Percentiles rank a stretch among this genome's conserved stretches.
These are phyloP conservation scores for Pristiophorus japonicus DNA, from an alignment of 2,113 vertebrate species.

Conservation along the genomic window DNA sequence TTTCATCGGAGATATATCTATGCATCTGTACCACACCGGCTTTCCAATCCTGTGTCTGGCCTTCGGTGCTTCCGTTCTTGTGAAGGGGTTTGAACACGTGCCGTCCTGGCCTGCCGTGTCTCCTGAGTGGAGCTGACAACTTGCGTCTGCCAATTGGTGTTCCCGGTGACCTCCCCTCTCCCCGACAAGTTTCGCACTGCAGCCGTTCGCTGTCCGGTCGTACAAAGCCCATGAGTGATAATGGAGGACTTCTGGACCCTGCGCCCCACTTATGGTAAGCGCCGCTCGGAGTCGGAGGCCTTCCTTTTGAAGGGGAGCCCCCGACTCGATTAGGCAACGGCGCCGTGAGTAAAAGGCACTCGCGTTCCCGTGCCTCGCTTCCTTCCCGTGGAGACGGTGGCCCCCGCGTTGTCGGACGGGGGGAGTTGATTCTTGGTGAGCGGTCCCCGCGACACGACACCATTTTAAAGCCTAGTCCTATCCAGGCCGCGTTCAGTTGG, in stretches of 20 bases:
- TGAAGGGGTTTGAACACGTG: not conserved
- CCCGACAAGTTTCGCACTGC: not conserved
- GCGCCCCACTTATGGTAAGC: conserved; percentile 2
- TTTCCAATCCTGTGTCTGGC: not conserved
- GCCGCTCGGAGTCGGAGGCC: not conserved
- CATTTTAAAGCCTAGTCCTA: not conserved
- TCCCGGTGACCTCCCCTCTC: not conserved
- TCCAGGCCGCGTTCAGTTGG: not conserved
- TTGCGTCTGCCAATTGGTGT: not conserved
- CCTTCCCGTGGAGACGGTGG: not conserved
- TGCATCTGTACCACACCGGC: too few species aligned
- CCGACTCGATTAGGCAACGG: not conserved
- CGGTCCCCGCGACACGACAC: not conserved
- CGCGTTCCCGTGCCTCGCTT: not conserved
- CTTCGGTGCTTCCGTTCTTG: not conserved
- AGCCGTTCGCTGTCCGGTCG: not conserved
- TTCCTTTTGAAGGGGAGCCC: too few species aligned
- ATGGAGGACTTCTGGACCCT: conserved; percentile 33
- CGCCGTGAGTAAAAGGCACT: not conserved
- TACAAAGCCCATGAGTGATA: not conserved
- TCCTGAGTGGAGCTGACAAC: not conserved
- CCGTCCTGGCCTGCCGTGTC: not conserved
- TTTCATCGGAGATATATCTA: not conserved
- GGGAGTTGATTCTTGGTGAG: not conserved
- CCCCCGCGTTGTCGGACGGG: not conserved